Conservation (phyloP, 1,140 invertebrate species). For the Anoplophora glabripennis region DNA sequence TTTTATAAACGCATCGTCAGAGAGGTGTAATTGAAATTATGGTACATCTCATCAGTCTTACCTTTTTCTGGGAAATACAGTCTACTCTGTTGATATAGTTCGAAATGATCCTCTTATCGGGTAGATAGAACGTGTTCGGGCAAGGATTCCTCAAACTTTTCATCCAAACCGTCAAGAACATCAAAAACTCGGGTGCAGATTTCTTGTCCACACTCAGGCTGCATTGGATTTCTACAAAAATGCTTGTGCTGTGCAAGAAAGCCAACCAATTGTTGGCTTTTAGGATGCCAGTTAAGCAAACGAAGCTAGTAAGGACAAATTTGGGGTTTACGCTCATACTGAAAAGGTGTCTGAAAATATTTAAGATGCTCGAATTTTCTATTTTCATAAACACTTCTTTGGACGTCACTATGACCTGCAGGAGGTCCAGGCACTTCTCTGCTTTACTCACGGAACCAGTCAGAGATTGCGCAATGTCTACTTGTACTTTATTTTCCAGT, state of each 20-base stretch:
- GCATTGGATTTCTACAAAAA: constrained; percentile 7
- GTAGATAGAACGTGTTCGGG: background rate
- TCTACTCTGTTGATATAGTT: constrained; percentile 3
- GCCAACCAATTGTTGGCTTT: constrained; percentile 6
- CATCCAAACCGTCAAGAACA: constrained; percentile 5
- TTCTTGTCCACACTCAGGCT: constrained; percentile 1
- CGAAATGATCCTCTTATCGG: background rate
- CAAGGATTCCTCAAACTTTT: constrained; percentile 2
- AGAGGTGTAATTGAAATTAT: no score
- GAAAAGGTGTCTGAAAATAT: background rate
- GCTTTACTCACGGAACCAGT: background rate
- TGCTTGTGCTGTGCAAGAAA: background rate
- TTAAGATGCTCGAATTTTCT: background rate
- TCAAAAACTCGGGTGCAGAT: constrained; percentile 5
- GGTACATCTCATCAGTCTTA: no score
- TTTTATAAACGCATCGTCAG: no score
- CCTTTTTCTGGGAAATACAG: background rate
- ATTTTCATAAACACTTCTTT: constrained; percentile 3
- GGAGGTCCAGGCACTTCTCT: constrained; percentile 8
- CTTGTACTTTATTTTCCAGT: background rate
- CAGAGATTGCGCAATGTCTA: background rate
- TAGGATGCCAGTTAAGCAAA: constrained; percentile 8
- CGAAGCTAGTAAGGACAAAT: background rate
- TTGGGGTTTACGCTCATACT: background rate
- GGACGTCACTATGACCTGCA: background rate